phyloP scores from a whole-genome alignment of 2,888 invertebrate genomes.

The Melieria picta region DNA sequence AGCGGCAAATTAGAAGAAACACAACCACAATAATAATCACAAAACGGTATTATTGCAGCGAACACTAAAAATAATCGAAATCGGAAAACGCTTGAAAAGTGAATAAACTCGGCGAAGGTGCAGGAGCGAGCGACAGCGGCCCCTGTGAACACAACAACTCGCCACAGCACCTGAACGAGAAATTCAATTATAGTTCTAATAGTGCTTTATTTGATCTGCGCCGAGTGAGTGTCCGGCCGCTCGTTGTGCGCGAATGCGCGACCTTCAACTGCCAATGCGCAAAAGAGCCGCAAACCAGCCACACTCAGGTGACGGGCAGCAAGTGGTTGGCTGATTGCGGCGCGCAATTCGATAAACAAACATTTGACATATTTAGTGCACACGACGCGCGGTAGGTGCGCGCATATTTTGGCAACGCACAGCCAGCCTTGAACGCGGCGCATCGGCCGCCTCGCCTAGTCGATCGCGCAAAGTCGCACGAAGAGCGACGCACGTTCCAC shows the following conservation, averaged over 20 bases:
- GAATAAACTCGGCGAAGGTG: constrained; percentile 23
- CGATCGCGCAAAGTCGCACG: not conserved
- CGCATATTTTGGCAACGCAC: not conserved
- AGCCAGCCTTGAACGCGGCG: not conserved
- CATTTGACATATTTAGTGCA: no score
- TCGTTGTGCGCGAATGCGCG: not conserved
- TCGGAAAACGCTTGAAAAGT: not conserved
- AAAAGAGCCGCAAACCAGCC: not conserved
- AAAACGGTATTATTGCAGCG: not conserved
- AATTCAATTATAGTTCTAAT: no score
- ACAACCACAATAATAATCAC: constrained; percentile 1
- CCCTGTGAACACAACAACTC: no score
- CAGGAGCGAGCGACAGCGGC: not conserved
- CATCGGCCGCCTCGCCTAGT: not conserved
- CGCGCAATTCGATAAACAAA: no score
- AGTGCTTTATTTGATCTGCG: not conserved
- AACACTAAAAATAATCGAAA: not conserved
- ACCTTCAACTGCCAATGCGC: not conserved
- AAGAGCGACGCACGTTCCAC: not conserved
- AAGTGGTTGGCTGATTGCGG: no score
- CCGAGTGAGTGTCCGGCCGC: not conserved
- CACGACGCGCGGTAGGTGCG: no score
- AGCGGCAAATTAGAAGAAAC: constrained; percentile 2
- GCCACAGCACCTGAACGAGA: no score
- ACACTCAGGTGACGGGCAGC: no score